A percentile compares a stretch with the other conserved stretches of the same genome.
Conservation (phyloP, 2,113 vertebrate species). For the Poecilia latipinna region DNA sequence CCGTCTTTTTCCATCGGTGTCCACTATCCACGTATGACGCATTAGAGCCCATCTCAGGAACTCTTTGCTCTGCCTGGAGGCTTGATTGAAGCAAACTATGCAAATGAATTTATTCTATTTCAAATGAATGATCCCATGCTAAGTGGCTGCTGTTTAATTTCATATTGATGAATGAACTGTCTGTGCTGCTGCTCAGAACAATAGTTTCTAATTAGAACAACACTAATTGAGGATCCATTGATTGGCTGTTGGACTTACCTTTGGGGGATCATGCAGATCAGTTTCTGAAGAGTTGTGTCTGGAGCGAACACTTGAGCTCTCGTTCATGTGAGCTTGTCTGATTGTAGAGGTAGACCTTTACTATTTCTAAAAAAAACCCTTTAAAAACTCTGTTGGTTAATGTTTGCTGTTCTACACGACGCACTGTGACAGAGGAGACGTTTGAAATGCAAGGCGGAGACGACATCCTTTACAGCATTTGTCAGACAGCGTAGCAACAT, state of each 20-base stretch:
- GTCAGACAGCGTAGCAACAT: constrained; percentile 3
- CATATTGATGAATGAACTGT: constrained; percentile 73
- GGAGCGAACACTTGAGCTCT: background rate
- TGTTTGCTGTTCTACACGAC: background rate
- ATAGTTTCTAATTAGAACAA: constrained; percentile 71
- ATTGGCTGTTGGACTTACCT: constrained; percentile 49
- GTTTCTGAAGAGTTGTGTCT: constrained; percentile 19
- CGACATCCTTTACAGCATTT: background rate
- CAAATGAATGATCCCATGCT: constrained; percentile 69
- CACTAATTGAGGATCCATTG: constrained; percentile 68
- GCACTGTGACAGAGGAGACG: constrained; percentile 2
- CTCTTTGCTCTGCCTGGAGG: constrained; percentile 32
- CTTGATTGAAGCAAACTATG: constrained; percentile 33
- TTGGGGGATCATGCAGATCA: constrained; percentile 29
- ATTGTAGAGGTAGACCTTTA: background rate
- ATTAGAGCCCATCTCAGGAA: constrained; percentile 21
- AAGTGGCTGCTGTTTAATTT: constrained; percentile 76
- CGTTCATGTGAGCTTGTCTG: background rate
- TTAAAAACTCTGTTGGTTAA: background rate
- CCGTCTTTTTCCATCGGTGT: constrained; percentile 1
- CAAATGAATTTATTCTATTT: constrained; percentile 71
- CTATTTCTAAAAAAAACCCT: background rate
- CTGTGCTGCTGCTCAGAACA: constrained; percentile 57
- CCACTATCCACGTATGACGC: constrained; percentile 13
- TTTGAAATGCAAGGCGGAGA: constrained; percentile 20